Percentiles rank a stretch among this genome's conserved stretches.
These are phyloP conservation scores for Phacellophora camtschatica DNA, from an alignment of 30 jellyfish, hydroid and myxozoan genomes.

Conservation along the genomic window DNA sequence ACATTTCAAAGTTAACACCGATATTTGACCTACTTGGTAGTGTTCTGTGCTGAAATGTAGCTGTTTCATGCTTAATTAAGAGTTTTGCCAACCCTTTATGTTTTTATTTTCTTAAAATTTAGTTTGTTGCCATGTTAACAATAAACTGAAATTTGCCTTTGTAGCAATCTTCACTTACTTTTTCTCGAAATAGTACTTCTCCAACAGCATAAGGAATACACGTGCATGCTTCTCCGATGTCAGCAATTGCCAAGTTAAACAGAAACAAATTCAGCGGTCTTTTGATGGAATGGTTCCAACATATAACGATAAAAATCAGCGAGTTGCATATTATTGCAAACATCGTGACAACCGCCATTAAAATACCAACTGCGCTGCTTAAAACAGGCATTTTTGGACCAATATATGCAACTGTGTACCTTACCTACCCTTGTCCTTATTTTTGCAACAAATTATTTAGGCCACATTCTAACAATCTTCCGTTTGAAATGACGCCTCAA, in stretches of 20 bases:
- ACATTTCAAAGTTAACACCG: too few relatives aligned
- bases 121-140: too few relatives aligned
- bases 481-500: too few relatives aligned
- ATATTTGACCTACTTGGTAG: too few relatives aligned
- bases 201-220: constrained; percentile 76
- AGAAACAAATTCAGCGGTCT: constrained; percentile 70
- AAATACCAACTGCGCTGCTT: constrained; percentile 14
- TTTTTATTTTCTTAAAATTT: too few relatives aligned
- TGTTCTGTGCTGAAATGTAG: too few relatives aligned
- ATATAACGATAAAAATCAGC: constrained; percentile 41
- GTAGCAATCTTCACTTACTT: too few relatives aligned
- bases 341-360: constrained; percentile 75
- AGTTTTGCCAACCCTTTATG: too few relatives aligned
- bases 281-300: constrained; percentile 51
- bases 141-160: too few relatives aligned
- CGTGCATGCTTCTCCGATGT: constrained; percentile 66
- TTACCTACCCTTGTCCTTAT: not conserved
- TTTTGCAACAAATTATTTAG: not conserved
- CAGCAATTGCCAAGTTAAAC: constrained; percentile 74
- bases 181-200: constrained; percentile 1
- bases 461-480: not conserved
- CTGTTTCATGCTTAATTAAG: too few relatives aligned
- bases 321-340: constrained; percentile 46
- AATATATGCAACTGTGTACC: not conserved
- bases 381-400: not conserved